Evolutionary conservation across 2,113 vertebrate genomes (phyloP), one percentile per base, ranked within the genome.

Genomic region (Ictalurus punctatus): DNA sequence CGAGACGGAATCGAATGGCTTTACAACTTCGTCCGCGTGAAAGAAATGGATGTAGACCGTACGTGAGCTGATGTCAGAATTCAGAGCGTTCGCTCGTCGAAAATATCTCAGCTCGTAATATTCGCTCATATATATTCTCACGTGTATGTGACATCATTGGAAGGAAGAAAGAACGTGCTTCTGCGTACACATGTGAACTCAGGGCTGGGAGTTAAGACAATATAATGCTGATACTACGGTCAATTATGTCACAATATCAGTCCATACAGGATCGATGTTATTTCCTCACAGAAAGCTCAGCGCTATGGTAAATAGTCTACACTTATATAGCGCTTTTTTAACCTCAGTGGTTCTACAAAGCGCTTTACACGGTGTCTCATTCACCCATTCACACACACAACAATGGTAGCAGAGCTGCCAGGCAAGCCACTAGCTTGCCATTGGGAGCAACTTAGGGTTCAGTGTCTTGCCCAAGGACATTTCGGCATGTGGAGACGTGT

Each of bases 1-100:
- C 34, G 48, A 44, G 67, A 74, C 0, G 21, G 63, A 85, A 85
- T 69, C 10, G 16, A 85, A 52, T 30, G 61, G 67, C 84, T 73
- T 85, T 56, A 23, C 65, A 56, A 54, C 63, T 85, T 17, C 1
- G 2, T 44, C 48, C 44, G 34, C 73, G 37, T 19, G 13, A 61
- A 58, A 52, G 76, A 67, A 87, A 54, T 34, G 86, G 69, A 86
- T 79, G 44, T 67, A 52, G 44, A 16, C 86, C 34, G 76, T 87
- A 80, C n/a, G 67, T 21, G 59, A 65, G 30, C 34, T 63, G 44
- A 34, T 73, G 56, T 71, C 13, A 19, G 59, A 84, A 44, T 27
- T 44, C 9, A 13, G 7, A 59, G 10, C 34, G 10, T 27, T 78
- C 23, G 8, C 78, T 80, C 78, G 8, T 54, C 13, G 14, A 14